These are phyloP conservation scores for Thamnophis sirtalis DNA, from an alignment of 2,113 vertebrate species.

Conservation along the genomic window DNA sequence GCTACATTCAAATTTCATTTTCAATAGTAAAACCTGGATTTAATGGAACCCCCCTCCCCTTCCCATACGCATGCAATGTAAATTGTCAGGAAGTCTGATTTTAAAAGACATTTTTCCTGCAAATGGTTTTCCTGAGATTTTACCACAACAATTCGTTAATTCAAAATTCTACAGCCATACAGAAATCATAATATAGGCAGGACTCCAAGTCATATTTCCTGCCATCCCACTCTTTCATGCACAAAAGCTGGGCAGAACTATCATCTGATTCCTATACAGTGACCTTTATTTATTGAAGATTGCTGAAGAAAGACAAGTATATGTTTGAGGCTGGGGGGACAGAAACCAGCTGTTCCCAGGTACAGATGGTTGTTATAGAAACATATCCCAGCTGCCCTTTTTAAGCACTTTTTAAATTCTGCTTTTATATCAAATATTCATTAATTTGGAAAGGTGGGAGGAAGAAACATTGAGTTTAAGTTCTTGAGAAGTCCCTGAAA, in stretches of 20 bases:
- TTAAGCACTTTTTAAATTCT: neutral
- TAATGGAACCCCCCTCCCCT: neutral
- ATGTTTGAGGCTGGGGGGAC: neutral
- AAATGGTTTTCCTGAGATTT: neutral
- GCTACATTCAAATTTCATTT: neutral
- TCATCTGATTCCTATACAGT: neutral
- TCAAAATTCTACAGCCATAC: neutral
- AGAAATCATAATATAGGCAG: neutral
- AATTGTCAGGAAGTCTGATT: neutral
- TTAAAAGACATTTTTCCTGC: neutral
- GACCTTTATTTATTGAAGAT: neutral
- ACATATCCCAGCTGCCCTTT: neutral
- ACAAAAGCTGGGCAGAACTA: neutral
- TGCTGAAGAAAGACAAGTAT: neutral
- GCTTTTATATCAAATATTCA: neutral
- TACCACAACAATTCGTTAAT: neutral
- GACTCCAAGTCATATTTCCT: neutral
- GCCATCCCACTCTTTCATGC: neutral
- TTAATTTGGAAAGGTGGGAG: neutral
- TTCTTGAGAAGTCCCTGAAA: neutral
- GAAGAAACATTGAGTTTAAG: neutral
- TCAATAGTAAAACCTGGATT: neutral
- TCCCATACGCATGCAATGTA: neutral
- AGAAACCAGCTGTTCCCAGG: neutral
- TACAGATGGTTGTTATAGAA: neutral